These are phyloP conservation scores for Drosophila seclusa DNA, from an alignment of 2,888 invertebrate species.

Conservation along the genomic window DNA sequence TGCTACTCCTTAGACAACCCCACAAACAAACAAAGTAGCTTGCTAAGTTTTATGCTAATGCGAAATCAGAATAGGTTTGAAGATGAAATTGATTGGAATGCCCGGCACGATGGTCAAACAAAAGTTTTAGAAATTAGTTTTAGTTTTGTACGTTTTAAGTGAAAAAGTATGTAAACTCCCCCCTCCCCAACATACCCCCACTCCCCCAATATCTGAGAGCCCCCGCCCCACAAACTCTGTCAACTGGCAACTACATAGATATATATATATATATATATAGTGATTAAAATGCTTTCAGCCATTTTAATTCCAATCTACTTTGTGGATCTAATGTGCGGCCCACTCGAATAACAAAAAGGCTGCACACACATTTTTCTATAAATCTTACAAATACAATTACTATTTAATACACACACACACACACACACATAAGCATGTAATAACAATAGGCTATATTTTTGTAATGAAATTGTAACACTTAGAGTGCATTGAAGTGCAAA, in stretches of 20 bases:
- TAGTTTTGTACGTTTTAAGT: slow-evolving; percentile 41
- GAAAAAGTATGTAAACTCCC: slow-evolving; percentile 28
- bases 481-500: slow-evolving; percentile 67
- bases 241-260: slow-evolving; percentile 16
- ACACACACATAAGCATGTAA: slow-evolving; percentile 36
- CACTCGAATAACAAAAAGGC: slow-evolving; percentile 69
- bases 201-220: background rate
- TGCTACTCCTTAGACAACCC: slow-evolving; percentile 11
- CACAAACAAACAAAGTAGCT: slow-evolving; percentile 45
- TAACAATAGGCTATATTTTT: slow-evolving; percentile 76
- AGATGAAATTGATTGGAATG: slow-evolving; percentile 49
- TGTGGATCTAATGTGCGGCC: slow-evolving; percentile 44
- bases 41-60: slow-evolving; percentile 56
- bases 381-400: slow-evolving; percentile 59
- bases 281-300: slow-evolving; percentile 23
- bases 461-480: slow-evolving; percentile 74
- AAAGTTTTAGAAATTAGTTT: slow-evolving; percentile 37
- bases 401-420: slow-evolving; percentile 42
- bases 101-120: slow-evolving; percentile 52
- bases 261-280: slow-evolving; percentile 1
- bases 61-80: slow-evolving; percentile 38
- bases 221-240: background rate
- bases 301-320: slow-evolving; percentile 34
- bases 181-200: background rate
- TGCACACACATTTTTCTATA: slow-evolving; percentile 54